A percentile compares a stretch with the other conserved stretches of the same genome.
These are phyloP conservation scores for Meliscaeva auricollis DNA, from an alignment of 2,888 invertebrate species.

Conservation along the genomic window DNA sequence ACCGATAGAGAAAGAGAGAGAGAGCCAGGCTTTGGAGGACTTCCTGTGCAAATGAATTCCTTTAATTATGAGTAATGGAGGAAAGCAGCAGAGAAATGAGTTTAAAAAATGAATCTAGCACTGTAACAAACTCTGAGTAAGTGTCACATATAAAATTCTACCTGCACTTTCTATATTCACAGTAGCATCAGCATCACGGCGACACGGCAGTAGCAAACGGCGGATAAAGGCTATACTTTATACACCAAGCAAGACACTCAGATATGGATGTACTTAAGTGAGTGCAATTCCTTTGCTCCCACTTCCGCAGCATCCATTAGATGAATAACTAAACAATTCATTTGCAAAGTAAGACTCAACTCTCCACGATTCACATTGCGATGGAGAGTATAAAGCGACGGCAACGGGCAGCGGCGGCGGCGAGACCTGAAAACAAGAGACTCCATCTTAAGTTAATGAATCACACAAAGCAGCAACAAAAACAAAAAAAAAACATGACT, in stretches of 20 bases:
- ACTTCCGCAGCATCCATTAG: slow-evolving; percentile 63
- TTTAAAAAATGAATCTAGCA: slow-evolving; percentile 43
- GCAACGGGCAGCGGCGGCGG: not conserved
- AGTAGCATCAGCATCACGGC: slow-evolving; percentile 9
- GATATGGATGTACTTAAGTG: slow-evolving; percentile 52
- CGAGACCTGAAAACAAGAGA: slow-evolving; percentile 48
- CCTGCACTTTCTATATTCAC: slow-evolving; percentile 49
- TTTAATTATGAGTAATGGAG: slow-evolving; percentile 76
- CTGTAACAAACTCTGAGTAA: slow-evolving; percentile 57
- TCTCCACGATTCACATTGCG: slow-evolving; percentile 1
- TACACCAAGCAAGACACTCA: slow-evolving; percentile 50
- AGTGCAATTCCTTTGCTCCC: slow-evolving; percentile 70
- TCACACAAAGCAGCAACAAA: slow-evolving; percentile 58
- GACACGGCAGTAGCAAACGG: not conserved
- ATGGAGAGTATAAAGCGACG: not conserved
- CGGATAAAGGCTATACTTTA: slow-evolving; percentile 39
- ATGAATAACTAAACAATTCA: slow-evolving; percentile 75
- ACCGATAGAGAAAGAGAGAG: slow-evolving; percentile 9
- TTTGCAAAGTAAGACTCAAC: slow-evolving; percentile 58
- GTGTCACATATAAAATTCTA: slow-evolving; percentile 72
- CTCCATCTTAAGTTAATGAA: slow-evolving; percentile 69
- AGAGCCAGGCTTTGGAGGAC: slow-evolving; percentile 36
- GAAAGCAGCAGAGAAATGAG: slow-evolving; percentile 60
- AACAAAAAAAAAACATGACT: slow-evolving; percentile 46
- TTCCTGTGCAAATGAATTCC: slow-evolving; percentile 72